Base-by-base conservation (phyloP, 1,140 invertebrate genomes). In the Brachionus paranguensis region DNA sequence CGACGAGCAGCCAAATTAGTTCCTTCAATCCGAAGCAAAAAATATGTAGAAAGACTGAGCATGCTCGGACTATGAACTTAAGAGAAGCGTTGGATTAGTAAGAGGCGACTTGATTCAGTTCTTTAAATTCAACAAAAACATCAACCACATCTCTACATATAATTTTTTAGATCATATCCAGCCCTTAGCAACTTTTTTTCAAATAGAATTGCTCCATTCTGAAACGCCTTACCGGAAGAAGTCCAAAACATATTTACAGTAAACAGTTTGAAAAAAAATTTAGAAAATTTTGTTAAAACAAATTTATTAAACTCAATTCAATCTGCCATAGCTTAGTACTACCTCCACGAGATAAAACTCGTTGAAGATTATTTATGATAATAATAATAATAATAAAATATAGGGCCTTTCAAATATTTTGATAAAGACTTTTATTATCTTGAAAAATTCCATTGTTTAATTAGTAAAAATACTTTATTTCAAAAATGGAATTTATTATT, bases 171-270 rank as follows among this genome's bases (percentile, higher is more conserved):
- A 65, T 65, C 29, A 37, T 65, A 27, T 65, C 64, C 64, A 65
- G 64, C 10, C 7, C 55, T 7, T 29, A 65, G 64, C 64, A 65
- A 65, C 64, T 65, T 65, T 65, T 65, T 37, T 37, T 65, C 64
- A 27, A 65, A 65, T 65, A 65, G 64, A 65, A 65, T 65, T 37
- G 64, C 29, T 65, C 64, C 64, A 27, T 65, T 65, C 64, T 65
- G 64, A 27, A 65, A 65, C 24, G 64, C 29, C 64, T 65, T 65
- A 65, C 29, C 64, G 33, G 27, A 65, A 65, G 64, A 65, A 65
- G 64, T 65, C 64, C 33, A 65, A 65, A 65, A 12, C 64, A 12
- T 0, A 65, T 27, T 29, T 29, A 65, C 64, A 27, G 20, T 65
- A 65, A 65, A 65, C 64, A 65, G 64, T 29, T 65, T 65, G 1